phyloP scores from a whole-genome alignment of 2,113 vertebrate genomes.

The Sus scrofa region DNA sequence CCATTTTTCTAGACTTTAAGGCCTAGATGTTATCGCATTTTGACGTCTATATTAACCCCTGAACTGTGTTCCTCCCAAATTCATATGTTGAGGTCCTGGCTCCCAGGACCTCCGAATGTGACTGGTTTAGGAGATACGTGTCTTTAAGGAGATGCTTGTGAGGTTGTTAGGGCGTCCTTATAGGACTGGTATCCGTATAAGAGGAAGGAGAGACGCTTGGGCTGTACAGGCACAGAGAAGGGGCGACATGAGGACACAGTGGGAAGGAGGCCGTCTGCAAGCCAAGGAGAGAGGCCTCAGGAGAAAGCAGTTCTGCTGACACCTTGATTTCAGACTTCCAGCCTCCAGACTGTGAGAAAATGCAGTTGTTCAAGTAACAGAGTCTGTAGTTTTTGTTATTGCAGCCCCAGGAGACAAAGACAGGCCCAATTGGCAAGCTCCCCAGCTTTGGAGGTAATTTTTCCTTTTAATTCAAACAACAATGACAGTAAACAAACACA shows the following conservation, averaged over 20 bases:
- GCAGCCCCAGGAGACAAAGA: neutral
- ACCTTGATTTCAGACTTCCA: neutral
- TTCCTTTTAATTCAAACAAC: neutral
- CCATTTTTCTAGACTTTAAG: neutral
- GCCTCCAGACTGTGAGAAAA: neutral
- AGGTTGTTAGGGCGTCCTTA: neutral
- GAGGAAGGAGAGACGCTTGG: neutral
- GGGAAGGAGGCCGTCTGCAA: neutral
- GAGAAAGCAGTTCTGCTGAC: neutral
- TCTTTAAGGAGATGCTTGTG: neutral
- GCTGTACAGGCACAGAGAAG: neutral
- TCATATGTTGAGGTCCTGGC: neutral
- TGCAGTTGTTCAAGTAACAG: neutral
- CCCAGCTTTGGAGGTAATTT: neutral
- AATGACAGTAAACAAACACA: neutral
- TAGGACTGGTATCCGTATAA: neutral
- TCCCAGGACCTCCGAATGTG: neutral
- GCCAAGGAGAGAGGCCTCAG: neutral
- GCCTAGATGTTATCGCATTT: neutral
- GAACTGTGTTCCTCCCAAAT: neutral
- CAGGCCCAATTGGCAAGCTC: neutral
- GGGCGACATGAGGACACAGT: neutral
- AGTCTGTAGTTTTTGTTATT: neutral
- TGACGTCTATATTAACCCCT: neutral
- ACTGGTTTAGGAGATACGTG: neutral